Percentiles rank a stretch among this genome's conserved stretches.
Evolutionary conservation across 53 echinoderm and acorn worm genomes (phyloP).

Genomic region (Pentamera pediparva): DNA sequence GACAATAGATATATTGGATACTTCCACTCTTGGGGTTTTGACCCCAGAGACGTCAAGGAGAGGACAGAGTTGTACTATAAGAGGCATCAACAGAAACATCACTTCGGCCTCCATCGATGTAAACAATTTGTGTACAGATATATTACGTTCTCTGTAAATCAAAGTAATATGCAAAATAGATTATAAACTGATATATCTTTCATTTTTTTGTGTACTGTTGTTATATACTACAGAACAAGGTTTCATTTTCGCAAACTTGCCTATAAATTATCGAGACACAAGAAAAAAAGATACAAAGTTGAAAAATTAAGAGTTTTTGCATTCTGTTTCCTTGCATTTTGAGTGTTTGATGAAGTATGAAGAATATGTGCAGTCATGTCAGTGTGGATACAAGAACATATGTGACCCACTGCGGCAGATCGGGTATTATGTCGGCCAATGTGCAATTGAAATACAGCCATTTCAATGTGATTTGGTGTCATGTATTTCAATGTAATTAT

Average conservation of each 20-base stretch:
- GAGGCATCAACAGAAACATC: too few relatives aligned
- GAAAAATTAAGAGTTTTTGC: neutral
- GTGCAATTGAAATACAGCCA: too few relatives aligned
- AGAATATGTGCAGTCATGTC: too few relatives aligned
- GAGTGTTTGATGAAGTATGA: too few relatives aligned
- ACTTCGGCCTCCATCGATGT: too few relatives aligned
- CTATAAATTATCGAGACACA: constrained; percentile 40
- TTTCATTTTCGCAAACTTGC: constrained; percentile 44
- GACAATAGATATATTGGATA: constrained; percentile 30
- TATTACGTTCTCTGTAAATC: constrained; percentile 24
- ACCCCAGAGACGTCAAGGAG: neutral
- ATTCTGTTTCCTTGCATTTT: too few relatives aligned
- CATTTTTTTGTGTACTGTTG: constrained; percentile 45
- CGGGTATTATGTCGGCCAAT: too few relatives aligned
- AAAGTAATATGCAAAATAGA: constrained; percentile 38
- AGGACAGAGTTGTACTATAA: constrained; percentile 24
- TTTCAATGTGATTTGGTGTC: too few relatives aligned
- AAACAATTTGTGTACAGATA: constrained; percentile 31
- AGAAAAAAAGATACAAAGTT: constrained; percentile 25
- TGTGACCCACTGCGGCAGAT: too few relatives aligned
- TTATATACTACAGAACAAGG: constrained; percentile 42
- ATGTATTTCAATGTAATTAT: too few relatives aligned
- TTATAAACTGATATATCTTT: constrained; percentile 42
- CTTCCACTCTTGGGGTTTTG: constrained; percentile 10
- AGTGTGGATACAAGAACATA: too few relatives aligned